Conservation (phyloP, 1,140 invertebrate species). For the Nasonia longicornis region DNA sequence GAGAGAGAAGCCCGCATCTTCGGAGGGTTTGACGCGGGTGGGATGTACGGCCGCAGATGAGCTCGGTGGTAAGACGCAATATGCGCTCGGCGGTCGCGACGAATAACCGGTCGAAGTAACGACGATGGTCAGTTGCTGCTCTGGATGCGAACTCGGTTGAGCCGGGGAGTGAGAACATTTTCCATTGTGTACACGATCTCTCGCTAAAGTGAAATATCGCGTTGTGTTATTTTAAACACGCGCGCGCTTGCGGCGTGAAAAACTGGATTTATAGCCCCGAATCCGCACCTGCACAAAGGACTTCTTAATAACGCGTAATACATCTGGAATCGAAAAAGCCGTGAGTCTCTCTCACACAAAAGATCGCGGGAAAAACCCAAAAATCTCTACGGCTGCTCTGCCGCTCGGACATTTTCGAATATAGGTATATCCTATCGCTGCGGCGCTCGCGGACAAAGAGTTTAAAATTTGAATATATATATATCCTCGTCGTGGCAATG, state of each 20-base stretch:
- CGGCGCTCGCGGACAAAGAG: slow-evolving; percentile 27
- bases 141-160: background rate
- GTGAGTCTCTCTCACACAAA: background rate
- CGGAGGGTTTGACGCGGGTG: background rate
- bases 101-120: background rate
- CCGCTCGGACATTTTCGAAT: slow-evolving; percentile 36
- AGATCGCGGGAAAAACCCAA: background rate
- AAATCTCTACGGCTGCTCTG: slow-evolving; percentile 24
- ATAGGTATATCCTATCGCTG: background rate
- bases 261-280: slow-evolving; percentile 26
- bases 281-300: slow-evolving; percentile 28
- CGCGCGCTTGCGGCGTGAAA: background rate
- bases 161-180: too few relatives aligned
- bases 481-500: slow-evolving; percentile 23
- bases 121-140: background rate
- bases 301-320: slow-evolving; percentile 44
- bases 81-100: background rate
- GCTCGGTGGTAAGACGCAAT: slow-evolving; percentile 13
- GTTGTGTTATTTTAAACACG: background rate
- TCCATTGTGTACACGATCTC: too few relatives aligned
- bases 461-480: slow-evolving; percentile 44
- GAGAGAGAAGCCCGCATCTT: background rate
- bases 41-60: slow-evolving; percentile 25
- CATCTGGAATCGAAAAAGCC: slow-evolving; percentile 33
- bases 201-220: too few relatives aligned